A percentile compares a stretch with the other conserved stretches of the same genome.
phyloP scores from a whole-genome alignment of 2,797 vertebrate genomes.

The Acanthurus lineatus region DNA sequence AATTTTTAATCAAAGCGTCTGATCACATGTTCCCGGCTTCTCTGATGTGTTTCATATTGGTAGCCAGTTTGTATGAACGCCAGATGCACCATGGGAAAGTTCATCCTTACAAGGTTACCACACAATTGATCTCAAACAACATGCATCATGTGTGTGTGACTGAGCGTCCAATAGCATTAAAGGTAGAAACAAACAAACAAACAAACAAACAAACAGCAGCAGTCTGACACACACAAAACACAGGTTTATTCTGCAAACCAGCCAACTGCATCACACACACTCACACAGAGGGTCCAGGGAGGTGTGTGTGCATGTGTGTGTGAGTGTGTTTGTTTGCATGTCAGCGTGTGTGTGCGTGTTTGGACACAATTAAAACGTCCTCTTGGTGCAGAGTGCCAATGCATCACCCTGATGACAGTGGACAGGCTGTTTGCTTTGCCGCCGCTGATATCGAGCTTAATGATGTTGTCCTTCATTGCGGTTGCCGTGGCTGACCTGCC shows the following conservation, averaged over 20 bases:
- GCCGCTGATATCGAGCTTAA: constrained; percentile 79
- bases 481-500: constrained; percentile 63
- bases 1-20: not conserved
- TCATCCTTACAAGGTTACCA: constrained; percentile 35
- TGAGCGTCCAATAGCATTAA: constrained; percentile 35
- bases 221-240: constrained; percentile 25
- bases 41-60: not conserved
- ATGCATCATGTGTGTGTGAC: constrained; percentile 48
- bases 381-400: constrained; percentile 71
- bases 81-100: constrained; percentile 47
- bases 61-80: not conserved
- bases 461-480: constrained; percentile 82
- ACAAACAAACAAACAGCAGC: not conserved
- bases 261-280: constrained; percentile 31
- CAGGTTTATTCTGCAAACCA: constrained; percentile 49
- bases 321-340: constrained; percentile 39
- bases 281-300: not conserved
- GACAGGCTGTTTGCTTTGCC: constrained; percentile 80
- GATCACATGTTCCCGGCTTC: not conserved
- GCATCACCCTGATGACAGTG: constrained; percentile 80
- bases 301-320: constrained; percentile 22
- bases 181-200: not conserved
- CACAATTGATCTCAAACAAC: constrained; percentile 44
- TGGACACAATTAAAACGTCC: constrained; percentile 80
- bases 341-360: constrained; percentile 43